Percentiles rank a stretch among this genome's conserved stretches.
Evolutionary conservation across 1,140 invertebrate genomes (phyloP).

Genomic region (Diabrotica virgifera): DNA sequence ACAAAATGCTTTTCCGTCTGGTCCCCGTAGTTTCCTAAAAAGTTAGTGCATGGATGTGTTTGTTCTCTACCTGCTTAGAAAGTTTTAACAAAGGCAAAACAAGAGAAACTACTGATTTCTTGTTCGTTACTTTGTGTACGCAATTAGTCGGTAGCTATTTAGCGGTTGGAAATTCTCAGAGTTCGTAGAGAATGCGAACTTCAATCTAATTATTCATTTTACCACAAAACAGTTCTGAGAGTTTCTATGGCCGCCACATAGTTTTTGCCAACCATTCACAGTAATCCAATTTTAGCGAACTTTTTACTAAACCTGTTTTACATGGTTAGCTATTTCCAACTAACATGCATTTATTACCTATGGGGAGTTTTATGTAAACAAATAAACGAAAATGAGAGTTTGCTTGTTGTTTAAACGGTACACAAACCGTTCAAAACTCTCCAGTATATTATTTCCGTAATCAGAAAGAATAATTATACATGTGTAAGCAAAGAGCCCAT

Average conservation of each 20-base stretch:
- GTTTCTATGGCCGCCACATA: neutral
- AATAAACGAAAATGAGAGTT: neutral
- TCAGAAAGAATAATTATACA: too few relatives aligned
- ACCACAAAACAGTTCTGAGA: slow-evolving; percentile 1
- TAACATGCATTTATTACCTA: neutral
- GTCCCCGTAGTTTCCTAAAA: neutral
- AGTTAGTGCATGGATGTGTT: neutral
- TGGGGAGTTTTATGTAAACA: neutral
- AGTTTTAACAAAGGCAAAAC: neutral
- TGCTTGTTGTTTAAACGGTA: neutral
- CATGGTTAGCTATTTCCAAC: neutral
- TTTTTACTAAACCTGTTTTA: slow-evolving; percentile 1
- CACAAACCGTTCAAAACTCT: too few relatives aligned
- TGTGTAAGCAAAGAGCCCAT: too few relatives aligned
- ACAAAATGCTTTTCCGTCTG: too few relatives aligned
- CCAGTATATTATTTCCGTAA: too few relatives aligned
- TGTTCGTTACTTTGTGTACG: neutral
- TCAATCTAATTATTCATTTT: slow-evolving; percentile 3
- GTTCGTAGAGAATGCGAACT: neutral
- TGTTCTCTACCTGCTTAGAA: neutral
- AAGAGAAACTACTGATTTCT: neutral
- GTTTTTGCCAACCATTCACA: neutral
- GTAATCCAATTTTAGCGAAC: neutral
- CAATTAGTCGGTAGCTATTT: slow-evolving; percentile 2
- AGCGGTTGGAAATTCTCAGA: slow-evolving; percentile 1